These are phyloP conservation scores for Hydropsyche tenuis DNA, from an alignment of 1,140 invertebrate species.

Conservation along the genomic window DNA sequence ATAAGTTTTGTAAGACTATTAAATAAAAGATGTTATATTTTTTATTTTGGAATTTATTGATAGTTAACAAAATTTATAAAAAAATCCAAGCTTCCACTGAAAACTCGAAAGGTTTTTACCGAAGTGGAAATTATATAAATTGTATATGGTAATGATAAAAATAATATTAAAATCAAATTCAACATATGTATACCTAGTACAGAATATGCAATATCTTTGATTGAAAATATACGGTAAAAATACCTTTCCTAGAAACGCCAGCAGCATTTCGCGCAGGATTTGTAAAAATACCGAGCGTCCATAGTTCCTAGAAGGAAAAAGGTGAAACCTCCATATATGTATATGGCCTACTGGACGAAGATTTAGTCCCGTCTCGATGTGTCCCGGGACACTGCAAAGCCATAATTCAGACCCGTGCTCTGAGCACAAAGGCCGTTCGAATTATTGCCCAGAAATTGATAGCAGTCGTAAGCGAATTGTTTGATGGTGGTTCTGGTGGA, in stretches of 20 bases:
- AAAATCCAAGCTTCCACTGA: too few relatives aligned
- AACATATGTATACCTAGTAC: too few relatives aligned
- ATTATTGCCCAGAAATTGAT: slow-evolving; percentile 37
- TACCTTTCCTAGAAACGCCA: background rate
- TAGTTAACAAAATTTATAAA: too few relatives aligned
- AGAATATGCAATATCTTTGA: too few relatives aligned
- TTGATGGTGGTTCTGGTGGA: slow-evolving; percentile 9
- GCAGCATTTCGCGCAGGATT: too few relatives aligned
- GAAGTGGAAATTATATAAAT: too few relatives aligned
- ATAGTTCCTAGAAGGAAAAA: background rate
- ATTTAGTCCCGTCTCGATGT: slow-evolving; percentile 32
- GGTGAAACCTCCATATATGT: background rate
- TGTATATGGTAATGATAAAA: too few relatives aligned
- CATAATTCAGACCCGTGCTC: slow-evolving; percentile 29
- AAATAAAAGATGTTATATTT: too few relatives aligned
- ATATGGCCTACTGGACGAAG: slow-evolving; percentile 25
- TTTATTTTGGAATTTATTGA: too few relatives aligned
- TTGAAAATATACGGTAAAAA: background rate
- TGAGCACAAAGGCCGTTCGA: background rate
- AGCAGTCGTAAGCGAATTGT: slow-evolving; percentile 36
- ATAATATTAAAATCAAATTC: too few relatives aligned
- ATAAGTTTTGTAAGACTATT: too few relatives aligned
- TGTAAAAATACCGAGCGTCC: slow-evolving; percentile 8
- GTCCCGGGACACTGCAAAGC: slow-evolving; percentile 33
- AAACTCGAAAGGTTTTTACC: too few relatives aligned